Base-by-base conservation (phyloP, 2,113 vertebrate genomes). In the Alectura lathami region DNA sequence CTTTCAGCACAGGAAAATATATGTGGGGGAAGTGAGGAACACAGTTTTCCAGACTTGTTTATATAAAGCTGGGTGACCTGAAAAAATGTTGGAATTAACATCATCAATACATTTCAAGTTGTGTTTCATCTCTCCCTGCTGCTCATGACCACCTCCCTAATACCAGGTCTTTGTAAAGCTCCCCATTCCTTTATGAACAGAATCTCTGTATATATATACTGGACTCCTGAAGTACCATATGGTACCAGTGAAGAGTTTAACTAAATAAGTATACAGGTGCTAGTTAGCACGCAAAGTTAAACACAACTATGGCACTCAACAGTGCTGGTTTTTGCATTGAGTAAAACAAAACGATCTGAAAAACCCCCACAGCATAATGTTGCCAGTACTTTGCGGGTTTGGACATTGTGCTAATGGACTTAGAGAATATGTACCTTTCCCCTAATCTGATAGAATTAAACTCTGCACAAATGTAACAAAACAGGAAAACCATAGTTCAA, bases 41-140 rank as follows among this genome's bases (percentile, higher is more conserved):
- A 98, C 27, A 98, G 69, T 20, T 98, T 98, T 48, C 98, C 99
- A 10, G 98, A 98, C 89, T 97, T 97, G 97, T 98, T 99, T 96
- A 98, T 97, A 95, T 99, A 99, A 96, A 99, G 97, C 97, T 99
- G 99, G 27, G 98, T 99, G 84, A 99, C 99, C 99, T 99, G 97
- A 67, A 93, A 95, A 68, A 93, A 14, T 59, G 42, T 5, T 56
- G 68, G 83, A 70, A 91, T 83, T 40, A 75, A 89, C 50, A 80
- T 2, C 1, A 74, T 48, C n/a, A 84, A 79, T 60, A 69, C 7
- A 70, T 70, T 91, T 88, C 36, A 92, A 74, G 68, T 81, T 72
- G 54, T 22, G 17, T 62, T 93, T 90, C 40, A 56, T 1, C 1
- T 5, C 2, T 63, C 26, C 60, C 17, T 9, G 11, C 60, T 26